These are phyloP conservation scores for Pelecanus crispus DNA, from an alignment of 2,113 vertebrate genomes.

Conservation along the genomic window DNA sequence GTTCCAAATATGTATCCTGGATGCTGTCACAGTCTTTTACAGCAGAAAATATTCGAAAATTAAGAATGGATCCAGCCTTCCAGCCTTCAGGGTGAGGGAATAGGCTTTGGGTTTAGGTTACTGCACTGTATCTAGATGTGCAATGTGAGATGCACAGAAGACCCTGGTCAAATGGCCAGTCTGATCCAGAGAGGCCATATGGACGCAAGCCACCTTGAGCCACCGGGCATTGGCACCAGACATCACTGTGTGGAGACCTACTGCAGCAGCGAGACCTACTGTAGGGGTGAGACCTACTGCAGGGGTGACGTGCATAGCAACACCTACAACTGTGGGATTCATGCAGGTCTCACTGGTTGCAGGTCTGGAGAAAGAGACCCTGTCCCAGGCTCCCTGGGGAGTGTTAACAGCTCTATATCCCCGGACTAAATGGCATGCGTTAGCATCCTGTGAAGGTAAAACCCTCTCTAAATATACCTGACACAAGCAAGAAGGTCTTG, in stretches of 20 bases:
- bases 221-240: background rate
- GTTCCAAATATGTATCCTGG: background rate
- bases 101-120: background rate
- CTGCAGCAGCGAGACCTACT: background rate
- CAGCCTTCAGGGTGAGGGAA: background rate
- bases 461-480: background rate
- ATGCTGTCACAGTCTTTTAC: background rate
- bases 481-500: background rate
- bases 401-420: background rate
- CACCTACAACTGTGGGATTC: background rate
- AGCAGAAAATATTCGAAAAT: background rate
- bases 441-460: background rate
- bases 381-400: background rate
- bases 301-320: background rate
- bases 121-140: background rate
- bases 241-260: background rate
- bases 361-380: background rate
- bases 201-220: background rate
- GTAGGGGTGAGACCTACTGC: background rate
- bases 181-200: background rate
- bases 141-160: background rate
- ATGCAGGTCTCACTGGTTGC: background rate
- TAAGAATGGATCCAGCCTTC: background rate
- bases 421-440: background rate
- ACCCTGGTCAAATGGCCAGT: fast-evolving